Base-by-base conservation (phyloP, 2,797 vertebrate species). In the Moxostoma hubbsi region DNA sequence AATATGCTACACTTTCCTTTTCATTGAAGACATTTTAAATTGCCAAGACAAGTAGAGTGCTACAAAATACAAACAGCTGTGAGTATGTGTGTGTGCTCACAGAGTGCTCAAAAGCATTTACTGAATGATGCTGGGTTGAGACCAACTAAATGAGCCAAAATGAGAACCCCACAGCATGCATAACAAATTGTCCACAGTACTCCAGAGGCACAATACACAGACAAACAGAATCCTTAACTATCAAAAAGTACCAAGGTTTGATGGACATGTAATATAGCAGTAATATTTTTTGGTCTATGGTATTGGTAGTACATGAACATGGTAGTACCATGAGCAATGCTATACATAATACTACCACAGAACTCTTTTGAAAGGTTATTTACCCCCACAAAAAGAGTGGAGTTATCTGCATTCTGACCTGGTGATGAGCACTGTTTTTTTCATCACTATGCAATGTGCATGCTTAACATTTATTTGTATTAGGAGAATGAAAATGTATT, bases 341-440 rank as follows among this genome's bases (percentile, higher is more conserved):
- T 36, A 36, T 36, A 36, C 36, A 36, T 36, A 36, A 36, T 36
- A 36, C 36, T 36, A 5, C 36, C 4, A 36, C 36, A 4, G 36
- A 36, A 36, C 36, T 36, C 36, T 36, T 36, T 36, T 36, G 36
- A 36, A 36, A 36, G 2, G 36, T 36, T 36, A 73, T 8, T 43
- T 2, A 63, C 58, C 9, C 2, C 45, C 55, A 62, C 43, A 73
- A 54, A 43, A 59, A 68, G 10, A 50, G 65, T 13, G n/a, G 13
- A 69, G 15, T 18, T 5, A 36, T 73, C 11, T 18, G 9, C 2
- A 54, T 50, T 7, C 93, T 92, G 85, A 99, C 98, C 98, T 96
- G 59, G 98, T 99, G 90, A 99, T 97, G 24, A 99, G 96, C 79
- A 99, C 98, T 0, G 98, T 97, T 0, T 36, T 24, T 36, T 36